Evolutionary conservation across 37 sponge, comb jelly and placozoan genomes (phyloP), one percentile per base, ranked within the genome.

Genomic region (Halisarca cf. caerulea): DNA sequence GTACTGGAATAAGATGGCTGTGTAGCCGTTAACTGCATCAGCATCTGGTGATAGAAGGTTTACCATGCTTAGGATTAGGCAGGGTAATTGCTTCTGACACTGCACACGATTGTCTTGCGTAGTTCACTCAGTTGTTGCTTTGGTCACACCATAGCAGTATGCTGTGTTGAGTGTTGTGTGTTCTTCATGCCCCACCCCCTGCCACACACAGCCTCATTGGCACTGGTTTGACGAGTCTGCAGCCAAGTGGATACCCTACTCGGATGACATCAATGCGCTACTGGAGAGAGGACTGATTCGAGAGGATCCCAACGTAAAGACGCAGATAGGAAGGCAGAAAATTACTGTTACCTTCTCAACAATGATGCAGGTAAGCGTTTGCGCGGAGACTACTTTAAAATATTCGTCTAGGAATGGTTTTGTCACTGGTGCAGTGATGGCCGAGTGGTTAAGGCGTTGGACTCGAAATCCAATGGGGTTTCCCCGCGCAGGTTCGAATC

Each of bases 381-480:
- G 32, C 32, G 21, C 15, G 33, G 30, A 17, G 32, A 34, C 32
- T 62, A 34, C 35, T 27, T 32, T 8, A 27, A 32, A 68, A 68
- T 1, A 34, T 17, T 3, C 35, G n/a, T 34, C 30, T 79, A 51
- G 53, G 33, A 15, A 18, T 0, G 0, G 15, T 53, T 79, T 18
- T 0, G 55, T 28, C 28, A 6, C 54, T 34, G 80, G 51, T 68
- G 94, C 97, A 97, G 88, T 94, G 97, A 94, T 97, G 97, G 94
- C 97, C 97, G 97, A 97, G 97, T 94, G 97, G 97, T 97, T 97
- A 97, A 97, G 97, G 97, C 94, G 97, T 97, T 93, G 90, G 97
- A 97, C 97, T 97, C 94, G 97, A 97, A 97, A 97, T 97, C 97
- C 90, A 93, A 97, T 97, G 97, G 97, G 97, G 86, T 94, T 84